A percentile compares a stretch with the other conserved stretches of the same genome.
Evolutionary conservation across 2,113 vertebrate genomes (phyloP).

Genomic region (Oenanthe oenanthe): DNA sequence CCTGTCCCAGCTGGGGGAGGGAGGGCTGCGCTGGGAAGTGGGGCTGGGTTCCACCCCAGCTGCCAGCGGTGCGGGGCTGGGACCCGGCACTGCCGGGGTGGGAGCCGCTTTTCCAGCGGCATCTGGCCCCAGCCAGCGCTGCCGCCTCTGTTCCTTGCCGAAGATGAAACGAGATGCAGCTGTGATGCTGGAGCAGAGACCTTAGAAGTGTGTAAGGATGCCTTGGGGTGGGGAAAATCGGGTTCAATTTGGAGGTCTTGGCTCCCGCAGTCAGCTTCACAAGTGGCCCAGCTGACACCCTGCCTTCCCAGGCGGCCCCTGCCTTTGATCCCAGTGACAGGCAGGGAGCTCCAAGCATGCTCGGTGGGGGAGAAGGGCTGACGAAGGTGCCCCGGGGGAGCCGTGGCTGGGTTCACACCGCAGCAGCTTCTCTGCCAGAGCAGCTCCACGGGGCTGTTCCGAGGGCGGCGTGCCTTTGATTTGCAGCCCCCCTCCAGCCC

Average conservation of each 20-base stretch:
- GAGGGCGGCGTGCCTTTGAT: background rate
- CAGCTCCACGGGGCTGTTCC: background rate
- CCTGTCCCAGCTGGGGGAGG: background rate
- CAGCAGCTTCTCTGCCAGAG: background rate
- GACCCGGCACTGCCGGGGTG: rapidly evolving
- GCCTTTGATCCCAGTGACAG: conserved; percentile 71
- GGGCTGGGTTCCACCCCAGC: background rate
- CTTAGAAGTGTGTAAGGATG: background rate
- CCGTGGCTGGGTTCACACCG: background rate
- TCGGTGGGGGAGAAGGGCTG: background rate
- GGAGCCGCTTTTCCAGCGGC: background rate
- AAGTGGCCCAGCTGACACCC: conserved; percentile 56
- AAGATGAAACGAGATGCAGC: conserved; percentile 48
- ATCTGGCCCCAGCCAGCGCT: background rate
- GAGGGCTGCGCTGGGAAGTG: background rate
- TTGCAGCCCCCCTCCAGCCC: background rate
- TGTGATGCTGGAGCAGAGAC: background rate
- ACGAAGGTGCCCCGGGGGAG: background rate
- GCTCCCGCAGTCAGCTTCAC: conserved; percentile 45
- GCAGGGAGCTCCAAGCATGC: conserved; percentile 13
- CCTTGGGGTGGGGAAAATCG: background rate
- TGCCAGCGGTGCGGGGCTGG: background rate
- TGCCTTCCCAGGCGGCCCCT: background rate
- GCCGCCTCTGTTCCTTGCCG: background rate
- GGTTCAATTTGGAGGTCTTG: conserved; percentile 55